Evolutionary conservation across 2,888 invertebrate genomes (phyloP), one percentile per base, ranked within the genome.

Genomic region (Ichneumon xanthorius): DNA sequence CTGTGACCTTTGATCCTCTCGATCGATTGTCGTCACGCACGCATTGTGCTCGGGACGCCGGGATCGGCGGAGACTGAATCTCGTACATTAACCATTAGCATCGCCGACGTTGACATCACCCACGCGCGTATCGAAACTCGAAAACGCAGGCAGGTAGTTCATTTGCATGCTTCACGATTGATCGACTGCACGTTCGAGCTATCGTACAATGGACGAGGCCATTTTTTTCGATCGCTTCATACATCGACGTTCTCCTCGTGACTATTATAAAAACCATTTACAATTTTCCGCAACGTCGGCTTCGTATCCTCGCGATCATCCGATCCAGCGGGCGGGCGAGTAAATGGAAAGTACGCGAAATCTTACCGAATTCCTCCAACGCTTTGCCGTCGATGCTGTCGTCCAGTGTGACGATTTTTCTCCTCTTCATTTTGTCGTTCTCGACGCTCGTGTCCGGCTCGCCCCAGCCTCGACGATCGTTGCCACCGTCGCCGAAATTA

Each of bases 341-440:
- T 33, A 14, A 33, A 63, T n/a, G 63, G 40, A 19, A 48, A 61
- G 50, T 30, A 53, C 14, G 30, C 11, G n/a, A 45, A 77, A 61
- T 40, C 80, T 53, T 75, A 87, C 86, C 84, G 50, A 81, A 68
- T 71, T 84, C 33, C 19, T 81, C 72, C 16, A 77, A 77, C 4
- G 61, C 30, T 4, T 71, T 50, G 26, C 40, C 83, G 58, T 84
- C 77, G 30, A 70, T 14, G 22, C 26, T 61, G 16, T 72, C 48
- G 19, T 67, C 67, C 22, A 55, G 30, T 14, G 67, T 26, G 37
- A 55, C 33, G 40, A 72, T 84, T 61, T 75, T 75, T 30, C 80
- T 55, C 22, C 55, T 14, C 9, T 61, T 84, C 16, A 33, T 50
- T 14, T 48, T 48, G 26, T 65, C 45, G 2, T 19, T 7, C 9